Evolutionary conservation across 2,888 invertebrate species (phyloP).

Genomic region (Adineta ricciae): DNA sequence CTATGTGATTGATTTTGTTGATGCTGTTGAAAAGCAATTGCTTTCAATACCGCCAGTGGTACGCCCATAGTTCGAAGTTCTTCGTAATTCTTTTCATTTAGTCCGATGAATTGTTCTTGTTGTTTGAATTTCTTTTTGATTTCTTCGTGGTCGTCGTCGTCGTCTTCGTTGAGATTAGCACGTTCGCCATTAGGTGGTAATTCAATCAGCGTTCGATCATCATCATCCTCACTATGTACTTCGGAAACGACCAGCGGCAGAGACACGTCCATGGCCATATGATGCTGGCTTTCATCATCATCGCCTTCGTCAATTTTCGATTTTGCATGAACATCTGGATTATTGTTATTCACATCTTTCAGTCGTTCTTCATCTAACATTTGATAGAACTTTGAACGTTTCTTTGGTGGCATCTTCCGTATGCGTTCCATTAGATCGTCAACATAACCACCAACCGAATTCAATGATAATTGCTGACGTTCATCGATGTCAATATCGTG

Average conservation of each 20-base stretch:
- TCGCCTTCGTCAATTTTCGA: neutral
- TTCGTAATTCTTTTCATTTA: conserved; percentile 21
- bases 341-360: conserved; percentile 18
- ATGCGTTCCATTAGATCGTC: conserved; percentile 17
- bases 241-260: neutral
- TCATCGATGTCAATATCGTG: neutral
- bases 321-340: neutral
- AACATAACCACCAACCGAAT: neutral
- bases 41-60: neutral
- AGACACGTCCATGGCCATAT: neutral
- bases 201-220: conserved; percentile 17
- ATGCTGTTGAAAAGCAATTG: neutral
- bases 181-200: neutral
- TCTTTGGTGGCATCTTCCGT: conserved; percentile 17
- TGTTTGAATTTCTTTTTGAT: neutral
- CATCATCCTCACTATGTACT: conserved; percentile 1
- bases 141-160: neutral
- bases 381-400: conserved; percentile 16
- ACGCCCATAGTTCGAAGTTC: neutral
- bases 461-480: neutral
- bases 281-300: neutral
- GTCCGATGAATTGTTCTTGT: neutral
- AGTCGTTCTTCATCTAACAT: conserved; percentile 20
- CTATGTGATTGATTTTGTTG: neutral
- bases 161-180: neutral